Evolutionary conservation across 2,888 invertebrate species (phyloP), one percentile per base, ranked within the genome.

Genomic region (Terebella lapidaria): DNA sequence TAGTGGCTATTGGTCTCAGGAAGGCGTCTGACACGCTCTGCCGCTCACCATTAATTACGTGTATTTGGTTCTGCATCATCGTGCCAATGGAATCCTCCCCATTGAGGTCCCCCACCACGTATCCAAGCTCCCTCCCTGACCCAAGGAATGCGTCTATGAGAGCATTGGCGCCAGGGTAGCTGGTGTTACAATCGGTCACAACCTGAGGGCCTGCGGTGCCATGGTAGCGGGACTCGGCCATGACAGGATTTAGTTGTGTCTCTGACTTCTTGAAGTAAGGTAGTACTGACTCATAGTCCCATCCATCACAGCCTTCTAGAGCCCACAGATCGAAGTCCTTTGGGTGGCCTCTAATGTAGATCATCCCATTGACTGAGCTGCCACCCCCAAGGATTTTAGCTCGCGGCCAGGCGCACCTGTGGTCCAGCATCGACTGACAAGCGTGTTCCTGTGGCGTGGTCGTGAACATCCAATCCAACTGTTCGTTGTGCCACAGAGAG

Each of bases 301-400:
- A 95, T 1, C 94, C 94, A 0, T 87, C 84, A 77, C 92, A 92
- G 0, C 94, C 94, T 29, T 88, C 83, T 0, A 86, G 84, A 42
- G 89, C 90, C 94, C 94, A 95, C 57, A 88, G 86, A 78, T 94
- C 90, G 75, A 86, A 95, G 79, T 94, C 94, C 1, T 70, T 63
- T 3, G 67, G 57, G 51, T 61, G 62, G 46, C 68, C 70, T 45
- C 70, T 53, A 28, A 67, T 59, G 56, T 70, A 70, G 57, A 65
- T 64, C 70, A 70, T 69, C 61, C 63, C 65, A 57, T 70, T 69
- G 46, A 70, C 60, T 58, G 58, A 59, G 42, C 64, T 64, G 26
- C 59, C 63, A n/a, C 70, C 70, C 1, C 70, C 70, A 15, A 70
- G 62, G 29, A 66, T 64, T 53, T 62, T 64, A 1, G 68, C 70